These are phyloP conservation scores for Leucoma salicis DNA, from an alignment of 2,888 invertebrate species.

Conservation along the genomic window DNA sequence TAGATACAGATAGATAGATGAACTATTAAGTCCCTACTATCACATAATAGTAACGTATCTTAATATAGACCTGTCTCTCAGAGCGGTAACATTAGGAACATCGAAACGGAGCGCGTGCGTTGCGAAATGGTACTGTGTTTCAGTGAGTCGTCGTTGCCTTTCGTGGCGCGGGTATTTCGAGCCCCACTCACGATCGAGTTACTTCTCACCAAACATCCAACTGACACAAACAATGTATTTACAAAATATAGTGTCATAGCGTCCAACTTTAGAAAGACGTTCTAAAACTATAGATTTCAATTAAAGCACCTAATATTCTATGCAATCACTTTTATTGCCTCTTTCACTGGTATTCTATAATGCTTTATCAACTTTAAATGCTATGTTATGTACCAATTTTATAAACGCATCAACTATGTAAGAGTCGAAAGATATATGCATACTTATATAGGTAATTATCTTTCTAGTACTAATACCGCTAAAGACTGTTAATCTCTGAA, in stretches of 20 bases:
- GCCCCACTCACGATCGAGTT: conserved; percentile 45
- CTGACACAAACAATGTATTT: conserved; percentile 35
- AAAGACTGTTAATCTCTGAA: too few species aligned
- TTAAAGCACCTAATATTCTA: not conserved
- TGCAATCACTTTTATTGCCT: not conserved
- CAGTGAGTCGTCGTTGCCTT: conserved; percentile 38
- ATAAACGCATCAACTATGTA: too few species aligned
- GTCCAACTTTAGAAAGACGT: too few species aligned
- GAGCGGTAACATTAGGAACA: conserved; percentile 16
- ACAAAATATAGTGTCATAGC: too few species aligned
- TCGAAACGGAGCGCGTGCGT: conserved; percentile 29
- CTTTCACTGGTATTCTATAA: too few species aligned
- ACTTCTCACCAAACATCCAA: conserved; percentile 32
- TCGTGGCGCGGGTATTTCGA: conserved; percentile 49
- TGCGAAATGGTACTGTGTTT: conserved; percentile 52
- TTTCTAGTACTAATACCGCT: too few species aligned
- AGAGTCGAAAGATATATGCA: too few species aligned
- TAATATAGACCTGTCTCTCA: conserved; percentile 6
- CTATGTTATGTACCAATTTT: too few species aligned
- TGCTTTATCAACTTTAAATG: too few species aligned
- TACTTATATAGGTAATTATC: too few species aligned
- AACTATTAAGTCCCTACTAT: too few species aligned
- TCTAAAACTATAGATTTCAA: not conserved
- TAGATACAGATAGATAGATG: not conserved
- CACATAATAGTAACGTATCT: too few species aligned